A percentile compares a stretch with the other conserved stretches of the same genome.
Evolutionary conservation across 2,797 vertebrate species (phyloP).

Genomic region (Myoxocephalus aenaeus): DNA sequence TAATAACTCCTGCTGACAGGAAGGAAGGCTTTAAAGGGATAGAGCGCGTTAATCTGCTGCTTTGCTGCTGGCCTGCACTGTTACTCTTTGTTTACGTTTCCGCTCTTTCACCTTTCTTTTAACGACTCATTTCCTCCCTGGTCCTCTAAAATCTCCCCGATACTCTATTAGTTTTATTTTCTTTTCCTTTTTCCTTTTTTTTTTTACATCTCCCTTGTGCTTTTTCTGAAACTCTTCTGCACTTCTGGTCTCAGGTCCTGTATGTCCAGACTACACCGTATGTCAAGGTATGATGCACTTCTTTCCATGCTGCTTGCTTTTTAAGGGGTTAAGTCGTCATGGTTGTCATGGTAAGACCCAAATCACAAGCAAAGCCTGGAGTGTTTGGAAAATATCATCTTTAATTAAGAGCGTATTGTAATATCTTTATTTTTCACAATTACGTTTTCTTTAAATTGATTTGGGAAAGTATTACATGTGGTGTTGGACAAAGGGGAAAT

Average conservation of each 20-base stretch:
- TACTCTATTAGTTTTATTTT: not conserved
- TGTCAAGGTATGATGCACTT: conserved; percentile 71
- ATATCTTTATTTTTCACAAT: not conserved
- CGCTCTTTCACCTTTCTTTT: conserved; percentile 1
- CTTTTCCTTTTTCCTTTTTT: not conserved
- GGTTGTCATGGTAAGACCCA: not conserved
- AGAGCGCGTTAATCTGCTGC: conserved; percentile 32
- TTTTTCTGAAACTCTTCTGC: conserved; percentile 17
- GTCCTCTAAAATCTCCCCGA: not conserved
- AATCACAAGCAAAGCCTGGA: not conserved
- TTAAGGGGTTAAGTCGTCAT: not conserved
- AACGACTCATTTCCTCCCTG: conserved; percentile 13
- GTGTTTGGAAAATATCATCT: not conserved
- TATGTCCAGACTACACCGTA: conserved; percentile 68
- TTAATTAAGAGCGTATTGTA: not conserved
- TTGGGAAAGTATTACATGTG: not conserved
- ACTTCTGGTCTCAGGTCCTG: conserved; percentile 54
- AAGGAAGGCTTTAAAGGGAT: conserved; percentile 24
- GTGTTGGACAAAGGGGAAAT: not conserved
- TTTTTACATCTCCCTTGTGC: not conserved
- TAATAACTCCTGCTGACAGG: conserved; percentile 27
- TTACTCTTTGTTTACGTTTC: conserved; percentile 29
- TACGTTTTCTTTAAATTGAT: not conserved
- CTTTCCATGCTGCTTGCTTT: conserved; percentile 31
- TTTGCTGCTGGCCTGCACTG: conserved; percentile 33